phyloP scores from a whole-genome alignment of 2,888 invertebrate species.

The Aleiodes leptofemur region DNA sequence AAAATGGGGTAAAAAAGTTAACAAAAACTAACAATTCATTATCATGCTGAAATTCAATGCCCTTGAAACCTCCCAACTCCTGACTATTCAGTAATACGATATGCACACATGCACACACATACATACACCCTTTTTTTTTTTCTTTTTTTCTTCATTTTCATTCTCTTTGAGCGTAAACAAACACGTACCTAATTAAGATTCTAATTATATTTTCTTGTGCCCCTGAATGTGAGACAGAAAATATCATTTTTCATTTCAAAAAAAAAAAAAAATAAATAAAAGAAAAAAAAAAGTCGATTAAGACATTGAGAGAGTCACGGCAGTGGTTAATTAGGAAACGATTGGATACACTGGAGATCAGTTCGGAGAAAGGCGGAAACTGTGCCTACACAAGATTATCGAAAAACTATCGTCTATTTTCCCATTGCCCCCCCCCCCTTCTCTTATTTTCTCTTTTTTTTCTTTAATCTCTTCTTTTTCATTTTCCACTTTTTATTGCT shows the following conservation, averaged over 20 bases:
- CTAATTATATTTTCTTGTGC: slow-evolving; percentile 31
- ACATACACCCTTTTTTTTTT: too few relatives aligned
- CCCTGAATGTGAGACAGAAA: neutral
- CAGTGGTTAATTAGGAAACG: slow-evolving; percentile 50
- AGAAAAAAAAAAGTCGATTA: slow-evolving; percentile 7
- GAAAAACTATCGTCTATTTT: neutral
- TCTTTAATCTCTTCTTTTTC: neutral
- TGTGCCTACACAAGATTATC: slow-evolving; percentile 11
- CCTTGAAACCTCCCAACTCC: slow-evolving; percentile 31
- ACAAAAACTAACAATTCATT: too few relatives aligned
- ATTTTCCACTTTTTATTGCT: neutral
- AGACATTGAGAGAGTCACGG: slow-evolving; percentile 31
- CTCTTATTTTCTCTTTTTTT: neutral
- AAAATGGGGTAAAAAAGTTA: too few relatives aligned
- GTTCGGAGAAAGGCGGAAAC: slow-evolving; percentile 56
- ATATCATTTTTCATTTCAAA: slow-evolving; percentile 18
- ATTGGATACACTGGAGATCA: slow-evolving; percentile 41
- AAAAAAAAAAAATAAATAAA: neutral
- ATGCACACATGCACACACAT: neutral
- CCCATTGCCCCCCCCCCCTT: neutral
- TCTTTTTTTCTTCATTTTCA: neutral
- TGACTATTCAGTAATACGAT: slow-evolving; percentile 41
- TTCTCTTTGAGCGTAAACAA: slow-evolving; percentile 20
- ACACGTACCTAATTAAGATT: slow-evolving; percentile 40
- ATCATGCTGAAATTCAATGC: slow-evolving; percentile 21